phyloP scores from a whole-genome alignment of 2,797 vertebrate species.

The Hozukius guyotensis region DNA sequence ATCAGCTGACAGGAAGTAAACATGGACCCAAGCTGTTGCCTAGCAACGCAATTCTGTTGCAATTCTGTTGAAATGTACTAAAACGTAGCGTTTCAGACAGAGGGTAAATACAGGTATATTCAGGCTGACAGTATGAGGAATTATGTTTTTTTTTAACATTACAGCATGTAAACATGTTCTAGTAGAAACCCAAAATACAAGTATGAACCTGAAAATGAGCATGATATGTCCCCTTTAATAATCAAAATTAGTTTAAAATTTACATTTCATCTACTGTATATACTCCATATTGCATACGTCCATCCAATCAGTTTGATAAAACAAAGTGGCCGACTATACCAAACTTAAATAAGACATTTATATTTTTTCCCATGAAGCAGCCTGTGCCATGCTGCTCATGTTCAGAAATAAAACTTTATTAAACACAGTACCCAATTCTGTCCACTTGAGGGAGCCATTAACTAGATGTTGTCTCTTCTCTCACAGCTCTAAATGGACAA shows the following conservation, averaged over 20 bases:
- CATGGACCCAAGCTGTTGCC: too few species aligned
- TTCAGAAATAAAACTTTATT: background rate
- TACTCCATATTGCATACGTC: background rate
- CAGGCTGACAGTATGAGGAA: rapidly evolving
- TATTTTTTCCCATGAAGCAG: background rate
- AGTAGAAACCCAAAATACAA: too few species aligned
- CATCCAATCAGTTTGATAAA: background rate
- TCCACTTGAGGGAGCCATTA: conserved; percentile 32
- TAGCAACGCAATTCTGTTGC: too few species aligned
- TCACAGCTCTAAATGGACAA: background rate
- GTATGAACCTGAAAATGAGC: too few species aligned
- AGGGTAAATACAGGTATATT: too few species aligned
- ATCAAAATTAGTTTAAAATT: background rate
- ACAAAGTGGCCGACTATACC: background rate
- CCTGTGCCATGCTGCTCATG: too few species aligned
- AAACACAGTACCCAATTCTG: background rate
- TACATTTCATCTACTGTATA: background rate
- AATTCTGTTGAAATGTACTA: rapidly evolving
- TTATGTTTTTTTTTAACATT: rapidly evolving
- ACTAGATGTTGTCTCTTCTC: background rate
- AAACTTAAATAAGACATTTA: background rate
- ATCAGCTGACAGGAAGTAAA: too few species aligned
- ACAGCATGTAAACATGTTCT: rapidly evolving
- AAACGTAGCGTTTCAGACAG: too few species aligned
- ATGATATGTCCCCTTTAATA: background rate